Conservation (phyloP, 1,140 invertebrate genomes). For the Eubasilissa regina region DNA sequence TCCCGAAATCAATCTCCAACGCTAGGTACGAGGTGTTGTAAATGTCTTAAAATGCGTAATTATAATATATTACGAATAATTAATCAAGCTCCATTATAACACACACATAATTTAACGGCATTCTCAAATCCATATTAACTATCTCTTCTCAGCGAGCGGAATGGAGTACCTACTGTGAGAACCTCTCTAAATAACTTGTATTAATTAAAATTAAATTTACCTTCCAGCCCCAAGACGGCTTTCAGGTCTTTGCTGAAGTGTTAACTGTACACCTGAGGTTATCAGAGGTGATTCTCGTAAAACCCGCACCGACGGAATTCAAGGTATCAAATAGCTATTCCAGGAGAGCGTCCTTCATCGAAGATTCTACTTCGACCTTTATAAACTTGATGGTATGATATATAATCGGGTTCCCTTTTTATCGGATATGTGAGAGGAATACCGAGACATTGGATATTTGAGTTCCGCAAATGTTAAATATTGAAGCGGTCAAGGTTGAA, state of each 20-base stretch:
- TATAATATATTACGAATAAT: neutral
- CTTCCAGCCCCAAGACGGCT: slow-evolving; percentile 24
- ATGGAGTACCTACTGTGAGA: neutral
- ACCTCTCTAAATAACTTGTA: slow-evolving; percentile 33
- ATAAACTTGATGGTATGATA: too few species aligned
- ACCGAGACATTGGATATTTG: too few species aligned
- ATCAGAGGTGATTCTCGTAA: slow-evolving; percentile 7
- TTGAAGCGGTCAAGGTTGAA: too few species aligned
- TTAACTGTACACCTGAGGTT: slow-evolving; percentile 30
- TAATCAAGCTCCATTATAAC: neutral
- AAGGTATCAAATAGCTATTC: neutral
- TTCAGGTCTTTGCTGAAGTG: slow-evolving; percentile 25
- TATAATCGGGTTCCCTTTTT: too few species aligned
- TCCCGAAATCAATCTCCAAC: too few species aligned
- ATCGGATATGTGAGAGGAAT: too few species aligned
- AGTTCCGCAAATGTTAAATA: too few species aligned
- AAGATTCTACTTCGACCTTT: too few species aligned
- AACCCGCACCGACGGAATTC: neutral
- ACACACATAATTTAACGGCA: neutral
- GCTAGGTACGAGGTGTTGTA: neutral
- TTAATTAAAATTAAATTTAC: slow-evolving; percentile 36
- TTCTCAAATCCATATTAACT: neutral
- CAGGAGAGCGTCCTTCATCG: too few species aligned
- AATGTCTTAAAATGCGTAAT: too few species aligned
- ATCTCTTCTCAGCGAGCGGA: slow-evolving; percentile 1